Conservation (phyloP, 2,113 vertebrate genomes). For the Setophaga kirtlandii region DNA sequence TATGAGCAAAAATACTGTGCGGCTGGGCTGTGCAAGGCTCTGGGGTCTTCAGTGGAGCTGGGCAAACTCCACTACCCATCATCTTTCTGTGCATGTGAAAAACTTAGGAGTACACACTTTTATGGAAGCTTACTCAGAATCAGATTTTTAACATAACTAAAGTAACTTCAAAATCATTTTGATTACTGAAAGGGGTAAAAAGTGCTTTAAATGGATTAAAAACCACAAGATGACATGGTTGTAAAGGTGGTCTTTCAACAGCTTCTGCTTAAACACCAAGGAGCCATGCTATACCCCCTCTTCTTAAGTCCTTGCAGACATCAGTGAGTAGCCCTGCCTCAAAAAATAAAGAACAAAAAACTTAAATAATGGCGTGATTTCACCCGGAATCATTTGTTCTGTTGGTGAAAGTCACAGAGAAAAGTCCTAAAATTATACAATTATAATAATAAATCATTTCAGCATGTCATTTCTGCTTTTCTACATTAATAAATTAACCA, state of each 20-base stretch:
- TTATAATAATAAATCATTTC: slow-evolving; percentile 84
- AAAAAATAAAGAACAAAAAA: not conserved
- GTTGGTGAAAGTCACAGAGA: slow-evolving; percentile 76
- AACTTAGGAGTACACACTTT: not conserved
- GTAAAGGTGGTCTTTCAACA: slow-evolving; percentile 35
- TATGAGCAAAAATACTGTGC: not conserved
- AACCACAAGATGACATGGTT: slow-evolving; percentile 12
- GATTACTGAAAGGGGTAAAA: not conserved
- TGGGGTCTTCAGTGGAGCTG: not conserved
- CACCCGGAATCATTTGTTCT: slow-evolving; percentile 66
- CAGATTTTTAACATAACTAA: not conserved
- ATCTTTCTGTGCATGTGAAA: not conserved
- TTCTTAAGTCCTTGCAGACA: not conserved
- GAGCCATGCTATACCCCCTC: not conserved
- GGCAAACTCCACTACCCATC: not conserved
- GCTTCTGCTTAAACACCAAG: not conserved
- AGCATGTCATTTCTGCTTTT: slow-evolving; percentile 83
- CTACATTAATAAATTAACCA: slow-evolving; percentile 88
- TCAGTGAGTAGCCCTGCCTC: not conserved
- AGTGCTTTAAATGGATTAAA: slow-evolving; percentile 48
- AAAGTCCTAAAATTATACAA: slow-evolving; percentile 84
- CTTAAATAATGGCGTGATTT: slow-evolving; percentile 28
- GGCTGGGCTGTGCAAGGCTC: not conserved
- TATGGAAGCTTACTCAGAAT: not conserved
- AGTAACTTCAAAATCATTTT: not conserved